Base-by-base conservation (phyloP, 1,140 invertebrate species). In the Dreissena polymorpha region DNA sequence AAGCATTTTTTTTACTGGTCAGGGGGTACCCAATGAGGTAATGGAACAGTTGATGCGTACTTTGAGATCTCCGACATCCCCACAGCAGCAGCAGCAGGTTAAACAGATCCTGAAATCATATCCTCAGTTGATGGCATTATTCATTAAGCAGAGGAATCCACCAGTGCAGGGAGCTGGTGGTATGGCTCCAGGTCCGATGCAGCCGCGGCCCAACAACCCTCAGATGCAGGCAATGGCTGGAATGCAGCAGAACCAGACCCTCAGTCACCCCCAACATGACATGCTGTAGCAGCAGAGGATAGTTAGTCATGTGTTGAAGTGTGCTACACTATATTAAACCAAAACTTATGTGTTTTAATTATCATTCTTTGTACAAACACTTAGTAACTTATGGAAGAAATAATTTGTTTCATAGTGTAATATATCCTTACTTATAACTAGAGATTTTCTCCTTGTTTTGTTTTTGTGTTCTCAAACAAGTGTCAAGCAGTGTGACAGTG, bases 121-220 rank as follows among this genome's bases (percentile, higher is more conserved):
- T 94, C 98, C 98, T 65, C 97, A 97, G 82, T 94, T 99, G 14
- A 99, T 99, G 97, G 98, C 98, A 75, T 97, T 97, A 68, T 98
- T 99, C 90, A 97, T 99, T 74, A 98, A 98, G 92, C 97, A 98
- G 93, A 93, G 88, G 85, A 87, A 93, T 85, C 91, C 91, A 81
- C 92, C 93, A 68, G 91, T 92, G 83, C 92, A 93, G 85, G 89
- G 21, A 2, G 16, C 57, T 3, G 94, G 60, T 93, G 94, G 83
- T 78, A 70, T 80, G 85, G 88, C 92, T 85, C 88, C 91, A 89
- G 88, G 93, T 89, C 91, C 93, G 69, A 87, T 86, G 83, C 80
- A 86, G 81, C 76, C 75, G 25, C 79, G 77, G 39, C 79, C 71
- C 29, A 76, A 49, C n/a, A 63, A 60, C 10, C 85, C 74, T 51